Base-by-base conservation (phyloP, 1,140 invertebrate genomes). In the Lucilia cuprina region DNA sequence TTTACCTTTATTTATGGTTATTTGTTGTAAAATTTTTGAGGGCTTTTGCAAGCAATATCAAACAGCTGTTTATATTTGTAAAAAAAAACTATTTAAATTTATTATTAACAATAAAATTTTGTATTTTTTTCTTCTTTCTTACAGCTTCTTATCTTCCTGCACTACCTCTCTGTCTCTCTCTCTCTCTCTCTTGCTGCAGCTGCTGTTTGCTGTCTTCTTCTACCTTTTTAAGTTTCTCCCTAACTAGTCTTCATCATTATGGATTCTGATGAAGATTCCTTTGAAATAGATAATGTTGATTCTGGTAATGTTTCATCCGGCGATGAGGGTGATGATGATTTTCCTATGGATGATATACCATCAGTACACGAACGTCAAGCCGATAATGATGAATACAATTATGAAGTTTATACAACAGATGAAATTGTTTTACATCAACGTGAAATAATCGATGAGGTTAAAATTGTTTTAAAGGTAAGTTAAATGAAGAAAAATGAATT, bases 381-480 rank as follows among this genome's bases (percentile, higher is more conserved):
- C 84, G 96, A 97, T 87, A 92, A 94, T 70, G 96, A 99, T 86
- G 97, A 98, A 86, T 99, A 97, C 93, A 96, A 96, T 50, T 98
- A 96, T 92, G 96, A 98, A 93, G 97, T 99, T 84, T 93, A 99
- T 78, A 97, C 97, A 60, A 98, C 97, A 34, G 98, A 99, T 90
- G 95, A 98, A 94, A 98, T 99, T 91, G 97, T 99, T 83, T 96
- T 98, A 91, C 96, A 98, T 92, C 99, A 99, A 98, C 95, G 98
- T 74, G 97, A 99, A 92, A 97, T 95, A 88, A 99, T 99, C 87
- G 97, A 97, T 93, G 98, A 99, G 92, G 98, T 99, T 84, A 97
- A 97, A 91, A 95, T 93, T 83, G 96, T 21, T 97, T 94, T 97
- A 86, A 95, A 96, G 94, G 96, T 96, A 93, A 92, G 25, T 30